These are phyloP conservation scores for Phyllotreta striolata DNA, from an alignment of 2,888 invertebrate genomes.

Conservation along the genomic window DNA sequence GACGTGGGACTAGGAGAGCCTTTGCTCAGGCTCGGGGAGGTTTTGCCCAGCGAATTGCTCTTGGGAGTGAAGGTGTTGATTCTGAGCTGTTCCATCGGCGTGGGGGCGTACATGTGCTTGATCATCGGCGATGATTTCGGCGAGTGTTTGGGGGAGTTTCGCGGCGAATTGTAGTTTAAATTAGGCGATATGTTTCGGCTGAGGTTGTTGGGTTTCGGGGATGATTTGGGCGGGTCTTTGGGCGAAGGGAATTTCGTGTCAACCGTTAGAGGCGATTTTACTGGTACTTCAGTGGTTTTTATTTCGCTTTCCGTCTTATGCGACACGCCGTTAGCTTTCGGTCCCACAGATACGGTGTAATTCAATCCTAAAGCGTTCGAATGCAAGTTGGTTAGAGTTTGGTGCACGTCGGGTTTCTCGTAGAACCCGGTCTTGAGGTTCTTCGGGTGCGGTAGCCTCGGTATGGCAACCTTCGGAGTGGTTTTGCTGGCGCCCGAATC, in stretches of 20 bases:
- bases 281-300: slow-evolving; percentile 32
- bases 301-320: slow-evolving; percentile 38
- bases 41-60: too few species aligned
- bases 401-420: slow-evolving; percentile 36
- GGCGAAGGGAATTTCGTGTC: slow-evolving; percentile 16
- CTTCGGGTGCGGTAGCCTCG: slow-evolving; percentile 50
- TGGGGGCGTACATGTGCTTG: slow-evolving; percentile 49
- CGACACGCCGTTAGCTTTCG: slow-evolving; percentile 42
- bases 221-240: slow-evolving; percentile 30
- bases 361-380: slow-evolving; percentile 58
- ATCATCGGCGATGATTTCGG: slow-evolving; percentile 50
- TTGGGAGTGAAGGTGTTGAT: slow-evolving; percentile 36
- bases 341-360: slow-evolving; percentile 56
- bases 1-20: slow-evolving; percentile 33
- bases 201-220: slow-evolving; percentile 34
- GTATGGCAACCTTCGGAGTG: slow-evolving; percentile 52
- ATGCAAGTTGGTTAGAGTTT: slow-evolving; percentile 51
- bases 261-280: slow-evolving; percentile 25
- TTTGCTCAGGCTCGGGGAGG: slow-evolving; percentile 35
- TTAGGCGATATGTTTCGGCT: slow-evolving; percentile 35
- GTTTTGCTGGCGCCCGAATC: slow-evolving; percentile 27
- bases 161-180: slow-evolving; percentile 33
- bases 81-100: slow-evolving; percentile 40
- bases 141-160: slow-evolving; percentile 47
- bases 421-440: slow-evolving; percentile 37